A percentile compares a stretch with the other conserved stretches of the same genome.
Conservation (phyloP, 2,888 invertebrate genomes). For the Mesochorus sp. region DNA sequence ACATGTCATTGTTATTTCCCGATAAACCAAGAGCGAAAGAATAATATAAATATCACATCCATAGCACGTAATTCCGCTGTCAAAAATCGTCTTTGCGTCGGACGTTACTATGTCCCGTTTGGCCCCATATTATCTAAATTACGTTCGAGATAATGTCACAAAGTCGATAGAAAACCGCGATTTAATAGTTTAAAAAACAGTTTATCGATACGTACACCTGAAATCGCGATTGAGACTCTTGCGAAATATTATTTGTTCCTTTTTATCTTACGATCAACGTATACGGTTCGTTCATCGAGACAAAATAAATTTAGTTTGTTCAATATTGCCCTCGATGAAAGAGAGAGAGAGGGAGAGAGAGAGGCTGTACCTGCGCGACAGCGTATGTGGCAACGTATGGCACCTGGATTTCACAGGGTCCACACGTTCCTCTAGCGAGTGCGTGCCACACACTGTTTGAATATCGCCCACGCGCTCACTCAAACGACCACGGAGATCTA, state of each 20-base stretch:
- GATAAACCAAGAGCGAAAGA: background rate
- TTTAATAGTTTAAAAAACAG: background rate
- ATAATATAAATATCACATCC: background rate
- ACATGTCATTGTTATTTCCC: background rate
- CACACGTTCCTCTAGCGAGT: slow-evolving; percentile 13
- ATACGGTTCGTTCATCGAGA: slow-evolving; percentile 22
- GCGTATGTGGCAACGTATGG: slow-evolving; percentile 40
- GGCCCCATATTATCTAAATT: slow-evolving; percentile 3
- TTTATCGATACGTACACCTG: background rate
- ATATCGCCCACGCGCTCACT: slow-evolving; percentile 45
- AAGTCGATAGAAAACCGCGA: background rate
- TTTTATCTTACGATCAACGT: background rate
- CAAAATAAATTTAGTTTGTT: background rate
- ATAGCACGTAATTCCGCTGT: background rate
- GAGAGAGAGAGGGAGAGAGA: background rate
- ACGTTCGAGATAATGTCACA: background rate
- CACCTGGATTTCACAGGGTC: slow-evolving; percentile 67
- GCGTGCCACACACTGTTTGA: slow-evolving; percentile 28
- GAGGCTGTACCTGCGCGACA: slow-evolving; percentile 16
- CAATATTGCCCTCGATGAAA: too few species aligned
- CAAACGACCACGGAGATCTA: slow-evolving; percentile 41
- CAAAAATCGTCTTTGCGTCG: background rate
- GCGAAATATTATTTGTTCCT: too few species aligned
- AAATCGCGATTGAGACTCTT: background rate
- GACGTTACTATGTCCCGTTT: background rate